Conservation (phyloP, 2,888 invertebrate genomes). For the Ichneumoninae sp. region DNA sequence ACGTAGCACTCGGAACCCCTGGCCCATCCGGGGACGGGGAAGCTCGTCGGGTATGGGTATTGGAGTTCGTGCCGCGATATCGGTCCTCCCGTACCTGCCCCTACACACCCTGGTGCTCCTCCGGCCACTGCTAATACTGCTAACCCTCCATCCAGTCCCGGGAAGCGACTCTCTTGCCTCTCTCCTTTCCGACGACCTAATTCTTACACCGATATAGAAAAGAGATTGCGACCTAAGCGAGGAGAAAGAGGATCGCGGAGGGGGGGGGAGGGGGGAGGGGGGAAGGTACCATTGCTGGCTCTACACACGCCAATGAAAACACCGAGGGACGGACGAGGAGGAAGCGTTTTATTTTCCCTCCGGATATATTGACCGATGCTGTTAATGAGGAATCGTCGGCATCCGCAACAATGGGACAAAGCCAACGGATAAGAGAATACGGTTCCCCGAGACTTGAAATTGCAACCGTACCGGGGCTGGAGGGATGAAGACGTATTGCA, state of each 20-base stretch:
- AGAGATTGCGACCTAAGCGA: constrained; percentile 25
- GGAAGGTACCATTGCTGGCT: neutral
- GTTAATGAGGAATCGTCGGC: constrained; percentile 6
- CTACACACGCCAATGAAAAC: constrained; percentile 1
- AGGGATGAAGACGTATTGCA: neutral
- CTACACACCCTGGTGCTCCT: neutral
- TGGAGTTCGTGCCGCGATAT: constrained; percentile 70
- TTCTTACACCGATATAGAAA: constrained; percentile 30
- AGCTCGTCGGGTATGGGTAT: constrained; percentile 51
- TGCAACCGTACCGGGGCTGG: neutral
- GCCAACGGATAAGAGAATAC: neutral
- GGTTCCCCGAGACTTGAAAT: neutral
- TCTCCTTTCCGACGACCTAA: constrained; percentile 20
- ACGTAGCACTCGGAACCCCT: constrained; percentile 68
- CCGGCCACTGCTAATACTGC: constrained; percentile 9
- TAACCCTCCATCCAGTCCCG: constrained; percentile 6
- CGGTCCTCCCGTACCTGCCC: constrained; percentile 35
- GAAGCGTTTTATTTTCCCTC: constrained; percentile 8
- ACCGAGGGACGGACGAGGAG: constrained; percentile 2
- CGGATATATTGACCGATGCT: constrained; percentile 1
- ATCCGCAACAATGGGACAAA: neutral
- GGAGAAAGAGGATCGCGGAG: neutral
- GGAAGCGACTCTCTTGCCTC: constrained; percentile 12
- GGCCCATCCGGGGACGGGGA: constrained; percentile 12
- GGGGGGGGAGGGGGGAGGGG: neutral